These are phyloP conservation scores for Syngnathus floridae DNA, from an alignment of 2,113 vertebrate genomes.

Conservation along the genomic window DNA sequence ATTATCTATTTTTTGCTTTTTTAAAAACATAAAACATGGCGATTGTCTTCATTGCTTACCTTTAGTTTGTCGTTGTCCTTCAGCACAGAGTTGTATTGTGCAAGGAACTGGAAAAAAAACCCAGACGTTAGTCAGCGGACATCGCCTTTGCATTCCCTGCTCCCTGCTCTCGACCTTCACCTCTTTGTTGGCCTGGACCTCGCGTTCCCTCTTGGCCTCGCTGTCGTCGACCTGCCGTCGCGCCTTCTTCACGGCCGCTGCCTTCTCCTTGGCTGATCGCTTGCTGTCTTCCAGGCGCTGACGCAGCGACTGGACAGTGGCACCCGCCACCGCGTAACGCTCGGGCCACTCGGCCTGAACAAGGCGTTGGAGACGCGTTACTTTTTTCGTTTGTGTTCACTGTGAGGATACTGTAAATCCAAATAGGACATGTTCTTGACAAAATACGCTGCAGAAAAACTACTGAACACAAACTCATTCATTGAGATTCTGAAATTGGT, in stretches of 20 bases:
- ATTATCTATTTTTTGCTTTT: too few species aligned
- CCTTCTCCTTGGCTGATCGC: constrained; percentile 76
- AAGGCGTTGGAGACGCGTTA: neutral
- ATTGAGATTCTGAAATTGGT: too few species aligned
- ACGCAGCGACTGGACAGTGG: constrained; percentile 75
- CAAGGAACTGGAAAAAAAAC: constrained; percentile 5
- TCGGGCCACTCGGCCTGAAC: constrained; percentile 81
- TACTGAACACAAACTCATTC: neutral
- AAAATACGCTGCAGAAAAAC: too few species aligned
- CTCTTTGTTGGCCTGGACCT: constrained; percentile 89
- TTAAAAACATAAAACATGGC: neutral
- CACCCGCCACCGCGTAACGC: constrained; percentile 71
- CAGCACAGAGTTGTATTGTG: constrained; percentile 78
- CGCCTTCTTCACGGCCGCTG: constrained; percentile 77
- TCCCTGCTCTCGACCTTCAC: constrained; percentile 58
- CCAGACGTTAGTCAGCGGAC: neutral
- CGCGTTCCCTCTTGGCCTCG: constrained; percentile 76
- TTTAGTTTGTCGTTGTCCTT: constrained; percentile 85
- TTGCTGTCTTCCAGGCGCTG: constrained; percentile 83
- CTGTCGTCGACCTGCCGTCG: constrained; percentile 81
- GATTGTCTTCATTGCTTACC: constrained; percentile 57
- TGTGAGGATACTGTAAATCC: neutral
- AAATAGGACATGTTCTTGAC: too few species aligned
- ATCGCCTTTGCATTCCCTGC: neutral
- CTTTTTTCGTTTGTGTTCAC: neutral